phyloP scores from a whole-genome alignment of 2,113 vertebrate species.

The Plotosus lineatus region DNA sequence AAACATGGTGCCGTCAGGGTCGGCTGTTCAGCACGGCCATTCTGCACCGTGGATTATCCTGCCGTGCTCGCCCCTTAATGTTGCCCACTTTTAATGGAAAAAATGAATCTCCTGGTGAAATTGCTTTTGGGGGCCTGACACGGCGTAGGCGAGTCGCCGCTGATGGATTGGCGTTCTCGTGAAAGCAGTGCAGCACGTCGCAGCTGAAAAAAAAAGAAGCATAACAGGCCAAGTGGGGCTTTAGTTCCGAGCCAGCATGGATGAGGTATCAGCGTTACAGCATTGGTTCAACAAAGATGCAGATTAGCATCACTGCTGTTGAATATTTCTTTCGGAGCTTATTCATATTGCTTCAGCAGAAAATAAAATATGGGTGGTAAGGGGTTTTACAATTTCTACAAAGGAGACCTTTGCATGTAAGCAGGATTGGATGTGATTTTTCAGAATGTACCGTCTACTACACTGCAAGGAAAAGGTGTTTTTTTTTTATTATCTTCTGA shows the following conservation, averaged over 20 bases:
- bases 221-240: constrained; percentile 44
- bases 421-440: not conserved
- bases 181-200: constrained; percentile 5
- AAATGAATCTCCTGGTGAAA: constrained; percentile 50
- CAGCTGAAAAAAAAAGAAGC: constrained; percentile 25
- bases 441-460: not conserved
- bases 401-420: not conserved
- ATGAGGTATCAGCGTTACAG: not conserved
- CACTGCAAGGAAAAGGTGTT: not conserved
- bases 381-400: not conserved
- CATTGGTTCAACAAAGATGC: not conserved
- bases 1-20: constrained; percentile 37
- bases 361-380: not conserved
- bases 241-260: constrained; percentile 25
- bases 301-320: not conserved
- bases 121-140: constrained; percentile 41
- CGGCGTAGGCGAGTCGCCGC: constrained; percentile 16
- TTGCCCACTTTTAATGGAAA: constrained; percentile 49
- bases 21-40: constrained; percentile 20
- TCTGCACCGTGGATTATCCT: constrained; percentile 43
- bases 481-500: not conserved
- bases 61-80: constrained; percentile 46
- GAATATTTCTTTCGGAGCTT: not conserved
- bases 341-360: constrained; percentile 2
- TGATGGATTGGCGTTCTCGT: constrained; percentile 33